phyloP scores from a whole-genome alignment of 2,113 vertebrate genomes.

The Eira barbara region DNA sequence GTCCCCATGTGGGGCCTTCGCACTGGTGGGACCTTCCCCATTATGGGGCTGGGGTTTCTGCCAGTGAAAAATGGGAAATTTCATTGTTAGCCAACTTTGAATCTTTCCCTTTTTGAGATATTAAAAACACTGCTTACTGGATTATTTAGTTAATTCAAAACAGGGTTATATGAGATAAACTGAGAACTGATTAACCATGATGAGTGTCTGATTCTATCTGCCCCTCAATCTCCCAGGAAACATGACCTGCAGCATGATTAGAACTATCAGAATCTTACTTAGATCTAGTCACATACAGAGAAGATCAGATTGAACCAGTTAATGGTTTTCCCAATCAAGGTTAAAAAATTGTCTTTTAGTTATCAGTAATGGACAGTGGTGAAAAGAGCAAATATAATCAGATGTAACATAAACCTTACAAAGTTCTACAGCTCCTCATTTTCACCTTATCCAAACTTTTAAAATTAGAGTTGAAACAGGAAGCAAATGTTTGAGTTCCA shows the following conservation, averaged over 20 bases:
- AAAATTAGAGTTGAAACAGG: neutral
- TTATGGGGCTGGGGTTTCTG: constrained; percentile 55
- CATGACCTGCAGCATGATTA: neutral
- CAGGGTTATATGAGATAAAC: neutral
- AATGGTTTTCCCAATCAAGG: neutral
- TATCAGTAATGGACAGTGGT: neutral
- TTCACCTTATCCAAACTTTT: neutral
- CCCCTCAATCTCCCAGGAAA: neutral
- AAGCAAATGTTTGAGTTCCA: neutral
- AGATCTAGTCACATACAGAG: neutral
- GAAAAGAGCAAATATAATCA: neutral
- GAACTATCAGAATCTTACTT: neutral
- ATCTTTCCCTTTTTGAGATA: constrained; percentile 32
- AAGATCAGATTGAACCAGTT: neutral
- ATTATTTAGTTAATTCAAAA: constrained; percentile 11
- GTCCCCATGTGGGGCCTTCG: constrained; percentile 41
- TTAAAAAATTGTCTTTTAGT: neutral
- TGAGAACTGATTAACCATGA: neutral
- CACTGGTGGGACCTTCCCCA: constrained; percentile 55
- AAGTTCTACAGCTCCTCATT: neutral
- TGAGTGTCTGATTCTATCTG: neutral
- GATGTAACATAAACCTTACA: neutral
- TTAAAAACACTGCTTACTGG: constrained; percentile 40
- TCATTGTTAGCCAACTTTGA: constrained; percentile 45
- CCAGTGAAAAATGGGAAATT: constrained; percentile 61